phyloP scores from a whole-genome alignment of 2,888 invertebrate species.

The Zelleria hepariella region DNA sequence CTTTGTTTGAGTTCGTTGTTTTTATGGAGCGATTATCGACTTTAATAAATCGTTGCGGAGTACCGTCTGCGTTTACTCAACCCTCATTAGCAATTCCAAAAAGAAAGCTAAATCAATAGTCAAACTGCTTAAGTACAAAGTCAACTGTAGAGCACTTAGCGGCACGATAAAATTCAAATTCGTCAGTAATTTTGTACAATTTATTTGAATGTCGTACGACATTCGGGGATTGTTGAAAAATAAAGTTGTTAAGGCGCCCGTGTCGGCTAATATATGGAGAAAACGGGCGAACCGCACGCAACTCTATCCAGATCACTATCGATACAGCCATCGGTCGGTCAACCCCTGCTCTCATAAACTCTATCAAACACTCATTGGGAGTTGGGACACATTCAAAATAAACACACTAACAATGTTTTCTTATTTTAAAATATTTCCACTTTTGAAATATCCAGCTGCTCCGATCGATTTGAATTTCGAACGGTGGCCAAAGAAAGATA shows the following conservation, averaged over 20 bases:
- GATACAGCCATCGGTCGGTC: slow-evolving; percentile 4
- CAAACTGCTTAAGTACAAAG: not conserved
- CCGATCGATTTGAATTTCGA: not conserved
- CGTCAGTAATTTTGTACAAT: slow-evolving; percentile 37
- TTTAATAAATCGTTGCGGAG: slow-evolving; percentile 22
- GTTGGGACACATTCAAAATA: not conserved
- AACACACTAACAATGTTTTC: not conserved
- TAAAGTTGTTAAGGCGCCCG: slow-evolving; percentile 48
- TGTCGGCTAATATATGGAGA: slow-evolving; percentile 9
- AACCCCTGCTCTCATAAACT: not conserved
- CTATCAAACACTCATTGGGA: not conserved
- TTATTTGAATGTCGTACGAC: slow-evolving; percentile 30
- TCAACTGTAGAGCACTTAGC: slow-evolving; percentile 20
- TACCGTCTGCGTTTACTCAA: not conserved
- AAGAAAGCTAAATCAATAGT: slow-evolving; percentile 3
- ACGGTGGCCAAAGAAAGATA: not conserved
- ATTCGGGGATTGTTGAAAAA: slow-evolving; percentile 46
- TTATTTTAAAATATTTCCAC: not conserved
- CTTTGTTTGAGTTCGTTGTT: slow-evolving; percentile 23
- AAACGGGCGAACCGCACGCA: slow-evolving; percentile 15
- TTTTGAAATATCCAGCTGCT: not conserved
- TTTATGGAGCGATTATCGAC: slow-evolving; percentile 31
- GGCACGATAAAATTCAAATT: slow-evolving; percentile 49
- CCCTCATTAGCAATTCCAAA: not conserved
- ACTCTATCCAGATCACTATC: slow-evolving; percentile 13